phyloP scores from a whole-genome alignment of 2,888 invertebrate species.

The Sesia bembeciformis region DNA sequence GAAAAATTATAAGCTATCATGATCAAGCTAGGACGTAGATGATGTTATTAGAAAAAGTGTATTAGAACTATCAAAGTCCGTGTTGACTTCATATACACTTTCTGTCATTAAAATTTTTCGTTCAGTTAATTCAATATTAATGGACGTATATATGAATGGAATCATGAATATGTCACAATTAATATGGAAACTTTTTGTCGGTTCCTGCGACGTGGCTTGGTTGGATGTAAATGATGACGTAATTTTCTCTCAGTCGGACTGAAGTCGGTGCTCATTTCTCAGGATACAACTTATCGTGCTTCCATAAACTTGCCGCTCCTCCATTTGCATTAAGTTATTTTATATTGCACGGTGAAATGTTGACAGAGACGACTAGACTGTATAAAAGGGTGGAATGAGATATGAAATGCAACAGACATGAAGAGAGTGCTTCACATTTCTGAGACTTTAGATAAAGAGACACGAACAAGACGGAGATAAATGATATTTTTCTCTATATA shows the following conservation, averaged over 20 bases:
- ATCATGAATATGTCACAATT: too few species aligned
- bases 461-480: too few species aligned
- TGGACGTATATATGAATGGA: too few species aligned
- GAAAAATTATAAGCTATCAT: background rate
- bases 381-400: background rate
- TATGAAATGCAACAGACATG: background rate
- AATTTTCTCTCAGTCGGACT: constrained; percentile 18
- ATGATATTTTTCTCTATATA: too few species aligned
- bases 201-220: too few species aligned
- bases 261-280: constrained; percentile 1
- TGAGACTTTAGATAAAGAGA: too few species aligned
- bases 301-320: background rate
- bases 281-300: background rate
- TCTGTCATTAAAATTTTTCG: too few species aligned
- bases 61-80: too few species aligned
- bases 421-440: background rate
- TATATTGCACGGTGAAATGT: background rate
- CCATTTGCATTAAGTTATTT: background rate
- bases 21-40: background rate
- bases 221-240: constrained; percentile 20
- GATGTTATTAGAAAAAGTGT: too few species aligned
- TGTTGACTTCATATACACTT: too few species aligned
- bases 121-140: too few species aligned
- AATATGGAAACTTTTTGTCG: too few species aligned
- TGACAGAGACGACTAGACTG: background rate